phyloP scores from a whole-genome alignment of 2,888 invertebrate species.

The Dermolepida albohirtum region DNA sequence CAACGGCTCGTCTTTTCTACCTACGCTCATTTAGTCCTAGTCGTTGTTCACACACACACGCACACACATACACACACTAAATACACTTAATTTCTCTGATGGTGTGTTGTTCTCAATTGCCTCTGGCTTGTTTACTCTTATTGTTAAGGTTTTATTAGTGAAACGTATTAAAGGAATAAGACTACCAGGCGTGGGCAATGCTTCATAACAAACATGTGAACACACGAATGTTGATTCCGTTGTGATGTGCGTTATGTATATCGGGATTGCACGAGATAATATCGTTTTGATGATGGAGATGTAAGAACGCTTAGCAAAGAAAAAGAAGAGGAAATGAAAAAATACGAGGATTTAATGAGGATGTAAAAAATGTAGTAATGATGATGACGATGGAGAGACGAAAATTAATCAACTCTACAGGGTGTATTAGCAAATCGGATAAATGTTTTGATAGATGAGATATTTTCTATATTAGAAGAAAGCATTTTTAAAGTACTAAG shows the following conservation, averaged over 20 bases:
- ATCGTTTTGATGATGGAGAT: too few relatives aligned
- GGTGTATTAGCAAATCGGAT: too few relatives aligned
- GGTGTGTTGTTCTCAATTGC: conserved; percentile 42
- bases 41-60: too few relatives aligned
- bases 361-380: conserved; percentile 21
- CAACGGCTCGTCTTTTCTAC: conserved; percentile 42
- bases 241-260: too few relatives aligned
- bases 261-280: too few relatives aligned
- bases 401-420: too few relatives aligned
- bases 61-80: conserved; percentile 19
- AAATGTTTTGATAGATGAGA: too few relatives aligned
- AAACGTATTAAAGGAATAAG: conserved; percentile 42
- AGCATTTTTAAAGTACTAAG: too few relatives aligned
- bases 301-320: not conserved
- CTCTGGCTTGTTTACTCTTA: conserved; percentile 43
- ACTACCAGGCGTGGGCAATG: conserved; percentile 34
- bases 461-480: too few relatives aligned
- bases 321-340: conserved; percentile 5
- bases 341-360: conserved; percentile 27
- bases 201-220: conserved; percentile 43
- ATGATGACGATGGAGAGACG: not conserved
- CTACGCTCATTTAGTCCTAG: conserved; percentile 49
- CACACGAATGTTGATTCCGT: not conserved
- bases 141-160: conserved; percentile 43
- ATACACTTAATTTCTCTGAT: conserved; percentile 40